phyloP scores from a whole-genome alignment of 1,140 invertebrate genomes.

The Ceratina japonica region DNA sequence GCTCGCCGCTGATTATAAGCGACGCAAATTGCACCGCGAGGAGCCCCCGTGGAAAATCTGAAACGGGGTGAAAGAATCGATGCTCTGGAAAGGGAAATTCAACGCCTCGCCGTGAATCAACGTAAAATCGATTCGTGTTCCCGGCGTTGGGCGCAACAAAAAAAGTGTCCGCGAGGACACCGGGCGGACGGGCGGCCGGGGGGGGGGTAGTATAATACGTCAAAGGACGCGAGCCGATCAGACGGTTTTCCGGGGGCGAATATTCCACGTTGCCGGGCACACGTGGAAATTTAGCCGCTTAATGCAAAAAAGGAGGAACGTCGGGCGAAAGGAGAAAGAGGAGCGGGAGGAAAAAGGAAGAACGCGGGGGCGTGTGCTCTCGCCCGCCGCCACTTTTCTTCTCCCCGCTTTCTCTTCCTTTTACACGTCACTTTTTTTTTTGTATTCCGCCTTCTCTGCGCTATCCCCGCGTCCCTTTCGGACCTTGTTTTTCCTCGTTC shows the following conservation, averaged over 20 bases:
- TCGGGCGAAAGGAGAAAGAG: not conserved
- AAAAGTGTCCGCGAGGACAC: not conserved
- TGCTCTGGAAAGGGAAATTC: not conserved
- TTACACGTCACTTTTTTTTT: not conserved
- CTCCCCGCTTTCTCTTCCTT: slow-evolving; percentile 3
- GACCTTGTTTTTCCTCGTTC: not conserved
- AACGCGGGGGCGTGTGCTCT: slow-evolving; percentile 32
- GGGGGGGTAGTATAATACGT: slow-evolving; percentile 16
- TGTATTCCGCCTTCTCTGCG: not conserved
- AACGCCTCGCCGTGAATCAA: slow-evolving; percentile 25
- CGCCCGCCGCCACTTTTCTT: slow-evolving; percentile 22
- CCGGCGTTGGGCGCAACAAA: slow-evolving; percentile 32
- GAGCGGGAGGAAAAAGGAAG: not conserved
- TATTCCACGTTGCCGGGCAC: slow-evolving; percentile 29
- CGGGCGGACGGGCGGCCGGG: not conserved
- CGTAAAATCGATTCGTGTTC: slow-evolving; percentile 51
- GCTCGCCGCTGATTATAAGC: slow-evolving; percentile 10
- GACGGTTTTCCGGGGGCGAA: slow-evolving; percentile 46
- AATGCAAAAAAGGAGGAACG: slow-evolving; percentile 43
- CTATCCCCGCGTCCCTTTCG: slow-evolving; percentile 1
- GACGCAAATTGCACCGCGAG: slow-evolving; percentile 8
- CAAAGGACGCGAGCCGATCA: slow-evolving; percentile 58
- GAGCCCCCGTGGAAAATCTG: slow-evolving; percentile 13
- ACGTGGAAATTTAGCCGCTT: slow-evolving; percentile 58
- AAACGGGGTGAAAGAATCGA: not conserved